Evolutionary conservation across 2,888 invertebrate genomes (phyloP).

Genomic region (Aspidapion aeneum): DNA sequence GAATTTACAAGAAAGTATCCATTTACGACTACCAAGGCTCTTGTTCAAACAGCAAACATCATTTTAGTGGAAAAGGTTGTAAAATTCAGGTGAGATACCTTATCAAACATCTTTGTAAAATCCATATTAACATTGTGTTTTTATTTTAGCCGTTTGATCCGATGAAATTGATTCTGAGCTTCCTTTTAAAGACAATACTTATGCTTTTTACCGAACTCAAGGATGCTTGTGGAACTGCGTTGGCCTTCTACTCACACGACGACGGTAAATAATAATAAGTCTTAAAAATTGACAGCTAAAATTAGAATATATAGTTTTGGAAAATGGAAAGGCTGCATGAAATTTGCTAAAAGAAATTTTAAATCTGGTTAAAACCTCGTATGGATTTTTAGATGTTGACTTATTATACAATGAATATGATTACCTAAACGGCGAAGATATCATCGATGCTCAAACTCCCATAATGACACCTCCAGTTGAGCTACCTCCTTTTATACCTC

Average conservation of each 20-base stretch:
- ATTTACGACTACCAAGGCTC: slow-evolving; percentile 89
- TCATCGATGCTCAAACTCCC: slow-evolving; percentile 41
- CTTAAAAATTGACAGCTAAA: too few species aligned
- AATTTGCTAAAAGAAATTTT: too few species aligned
- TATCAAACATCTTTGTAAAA: too few species aligned
- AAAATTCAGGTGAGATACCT: slow-evolving; percentile 31
- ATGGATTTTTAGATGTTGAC: neutral
- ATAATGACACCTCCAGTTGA: slow-evolving; percentile 47
- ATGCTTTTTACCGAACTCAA: slow-evolving; percentile 54
- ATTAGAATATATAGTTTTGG: too few species aligned
- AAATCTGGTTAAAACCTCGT: too few species aligned
- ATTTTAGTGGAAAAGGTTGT: slow-evolving; percentile 54
- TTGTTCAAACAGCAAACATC: slow-evolving; percentile 68
- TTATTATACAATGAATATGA: slow-evolving; percentile 21
- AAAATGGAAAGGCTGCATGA: too few species aligned
- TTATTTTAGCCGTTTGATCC: slow-evolving; percentile 47
- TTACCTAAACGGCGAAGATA: slow-evolving; percentile 34
- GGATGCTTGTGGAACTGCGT: slow-evolving; percentile 41
- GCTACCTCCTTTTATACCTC: slow-evolving; percentile 43
- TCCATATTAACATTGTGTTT: too few species aligned
- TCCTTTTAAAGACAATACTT: slow-evolving; percentile 52
- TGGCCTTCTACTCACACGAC: slow-evolving; percentile 50
- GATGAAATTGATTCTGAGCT: slow-evolving; percentile 54
- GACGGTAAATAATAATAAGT: slow-evolving; percentile 45
- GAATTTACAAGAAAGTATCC: slow-evolving; percentile 83